These are phyloP conservation scores for Oriolus oriolus DNA, from an alignment of 2,113 vertebrate genomes.

Conservation along the genomic window DNA sequence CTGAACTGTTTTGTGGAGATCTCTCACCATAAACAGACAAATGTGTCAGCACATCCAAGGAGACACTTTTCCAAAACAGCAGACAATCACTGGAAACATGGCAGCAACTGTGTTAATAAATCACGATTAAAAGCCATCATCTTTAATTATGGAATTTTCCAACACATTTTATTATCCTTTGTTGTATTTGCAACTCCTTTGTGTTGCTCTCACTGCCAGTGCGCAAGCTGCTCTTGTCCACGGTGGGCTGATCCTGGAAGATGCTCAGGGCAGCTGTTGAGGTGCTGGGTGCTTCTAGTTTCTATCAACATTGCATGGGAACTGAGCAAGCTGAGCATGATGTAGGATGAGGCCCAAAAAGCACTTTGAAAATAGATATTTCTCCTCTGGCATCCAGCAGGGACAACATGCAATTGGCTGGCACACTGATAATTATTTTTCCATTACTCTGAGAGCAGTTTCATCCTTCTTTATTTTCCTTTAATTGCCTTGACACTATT, in stretches of 20 bases:
- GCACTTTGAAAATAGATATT: background rate
- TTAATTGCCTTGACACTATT: conserved; percentile 7
- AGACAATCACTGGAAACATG: background rate
- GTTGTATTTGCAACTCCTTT: background rate
- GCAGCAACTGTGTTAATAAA: background rate
- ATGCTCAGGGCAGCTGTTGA: background rate
- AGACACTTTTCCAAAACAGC: background rate
- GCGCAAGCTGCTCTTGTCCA: background rate
- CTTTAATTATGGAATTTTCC: background rate
- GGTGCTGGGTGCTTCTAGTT: background rate
- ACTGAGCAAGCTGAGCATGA: background rate
- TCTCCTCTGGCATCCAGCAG: background rate
- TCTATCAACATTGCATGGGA: background rate
- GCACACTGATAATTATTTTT: conserved; percentile 30
- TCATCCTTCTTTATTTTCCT: conserved; percentile 27
- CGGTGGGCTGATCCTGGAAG: background rate
- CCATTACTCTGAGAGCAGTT: conserved; percentile 17
- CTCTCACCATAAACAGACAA: background rate
- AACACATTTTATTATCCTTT: background rate
- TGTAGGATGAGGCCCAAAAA: background rate
- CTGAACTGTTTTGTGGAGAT: background rate
- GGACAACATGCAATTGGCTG: background rate
- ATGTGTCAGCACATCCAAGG: background rate
- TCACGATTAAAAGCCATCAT: background rate
- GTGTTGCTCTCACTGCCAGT: background rate